phyloP scores from a whole-genome alignment of 1,140 invertebrate species.

The Lasioglossum albipes region DNA sequence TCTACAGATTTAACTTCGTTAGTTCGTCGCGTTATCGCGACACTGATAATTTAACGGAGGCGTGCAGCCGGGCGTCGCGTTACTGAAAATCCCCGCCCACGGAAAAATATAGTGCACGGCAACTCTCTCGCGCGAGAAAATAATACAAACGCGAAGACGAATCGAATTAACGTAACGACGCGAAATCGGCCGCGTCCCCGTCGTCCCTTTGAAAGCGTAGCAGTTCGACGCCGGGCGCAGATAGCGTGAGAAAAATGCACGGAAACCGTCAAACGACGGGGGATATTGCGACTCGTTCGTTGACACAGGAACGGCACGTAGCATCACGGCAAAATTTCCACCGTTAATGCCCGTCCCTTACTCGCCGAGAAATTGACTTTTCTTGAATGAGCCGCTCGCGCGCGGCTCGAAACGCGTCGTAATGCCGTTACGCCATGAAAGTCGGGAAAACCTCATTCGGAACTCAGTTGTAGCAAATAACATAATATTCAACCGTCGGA shows the following conservation, averaged over 20 bases:
- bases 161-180: neutral
- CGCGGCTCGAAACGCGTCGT: slow-evolving; percentile 3
- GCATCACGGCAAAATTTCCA: slow-evolving; percentile 14
- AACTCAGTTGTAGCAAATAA: slow-evolving; percentile 43
- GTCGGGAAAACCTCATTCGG: slow-evolving; percentile 52
- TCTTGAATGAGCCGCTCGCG: slow-evolving; percentile 11
- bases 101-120: neutral
- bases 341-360: slow-evolving; percentile 3
- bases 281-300: slow-evolving; percentile 22
- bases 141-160: neutral
- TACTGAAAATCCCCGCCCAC: neutral
- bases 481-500: slow-evolving; percentile 49
- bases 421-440: slow-evolving; percentile 27
- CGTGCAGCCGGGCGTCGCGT: neutral
- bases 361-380: slow-evolving; percentile 18
- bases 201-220: neutral
- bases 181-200: neutral
- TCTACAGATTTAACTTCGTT: slow-evolving; percentile 16
- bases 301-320: neutral
- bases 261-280: neutral
- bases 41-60: neutral
- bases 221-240: neutral
- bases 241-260: no score
- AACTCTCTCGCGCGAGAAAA: neutral
- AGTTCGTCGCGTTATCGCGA: slow-evolving; percentile 3